A percentile compares a stretch with the other conserved stretches of the same genome.
Conservation (phyloP, 2,888 invertebrate species). For the Ectropis crepuscularia region DNA sequence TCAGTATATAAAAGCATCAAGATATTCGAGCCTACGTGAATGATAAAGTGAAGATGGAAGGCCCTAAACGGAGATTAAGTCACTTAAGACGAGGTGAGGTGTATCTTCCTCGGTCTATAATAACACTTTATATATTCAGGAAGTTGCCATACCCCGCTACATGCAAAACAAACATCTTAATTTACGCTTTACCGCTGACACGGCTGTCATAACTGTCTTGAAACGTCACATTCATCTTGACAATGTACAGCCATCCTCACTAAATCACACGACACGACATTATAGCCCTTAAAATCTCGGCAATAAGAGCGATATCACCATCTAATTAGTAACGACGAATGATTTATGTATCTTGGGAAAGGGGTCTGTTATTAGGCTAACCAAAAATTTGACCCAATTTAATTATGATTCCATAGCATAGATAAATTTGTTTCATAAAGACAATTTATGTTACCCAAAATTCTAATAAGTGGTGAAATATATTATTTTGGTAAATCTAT, state of each 20-base stretch:
- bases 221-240: constrained; percentile 48
- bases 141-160: constrained; percentile 21
- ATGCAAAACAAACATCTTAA: constrained; percentile 36
- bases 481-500: constrained; percentile 10
- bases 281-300: constrained; percentile 34
- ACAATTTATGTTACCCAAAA: constrained; percentile 18
- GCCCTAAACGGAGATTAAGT: constrained; percentile 19
- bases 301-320: constrained; percentile 24
- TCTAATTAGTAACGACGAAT: constrained; percentile 28
- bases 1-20: no score
- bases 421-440: constrained; percentile 24
- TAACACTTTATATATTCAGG: constrained; percentile 17
- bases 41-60: constrained; percentile 3
- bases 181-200: constrained; percentile 43
- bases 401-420: constrained; percentile 24
- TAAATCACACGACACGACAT: constrained; percentile 21
- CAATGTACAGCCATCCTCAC: constrained; percentile 29
- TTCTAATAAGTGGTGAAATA: constrained; percentile 18
- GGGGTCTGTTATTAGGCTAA: constrained; percentile 46
- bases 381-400: constrained; percentile 44
- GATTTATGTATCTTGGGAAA: constrained; percentile 23
- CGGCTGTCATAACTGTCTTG: constrained; percentile 50
- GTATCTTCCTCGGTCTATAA: constrained; percentile 8
- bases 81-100: constrained; percentile 7
- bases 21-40: neutral